Percentiles rank a stretch among this genome's conserved stretches.
Evolutionary conservation across 2,113 vertebrate genomes (phyloP).

Genomic region (Panthera tigris): DNA sequence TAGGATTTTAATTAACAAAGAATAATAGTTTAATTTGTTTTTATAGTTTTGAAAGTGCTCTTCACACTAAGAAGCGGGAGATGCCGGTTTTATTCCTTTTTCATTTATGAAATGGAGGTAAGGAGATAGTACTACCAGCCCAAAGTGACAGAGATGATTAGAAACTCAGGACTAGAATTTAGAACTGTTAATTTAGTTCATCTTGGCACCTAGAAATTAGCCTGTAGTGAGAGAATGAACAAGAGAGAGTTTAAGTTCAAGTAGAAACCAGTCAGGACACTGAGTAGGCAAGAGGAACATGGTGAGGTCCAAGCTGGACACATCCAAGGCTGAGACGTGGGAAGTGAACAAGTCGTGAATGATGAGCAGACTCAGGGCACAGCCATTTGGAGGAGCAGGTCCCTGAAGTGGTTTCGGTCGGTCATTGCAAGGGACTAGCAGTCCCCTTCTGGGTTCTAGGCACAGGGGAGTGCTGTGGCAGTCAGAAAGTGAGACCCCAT

Average conservation of each 20-base stretch:
- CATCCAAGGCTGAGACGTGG: too few species aligned
- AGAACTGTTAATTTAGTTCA: neutral
- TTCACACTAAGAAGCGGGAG: neutral
- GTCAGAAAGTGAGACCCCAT: neutral
- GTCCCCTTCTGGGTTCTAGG: neutral
- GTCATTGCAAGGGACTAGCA: neutral
- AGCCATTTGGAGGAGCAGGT: neutral
- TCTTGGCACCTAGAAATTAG: neutral
- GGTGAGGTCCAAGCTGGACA: neutral
- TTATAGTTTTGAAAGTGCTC: neutral
- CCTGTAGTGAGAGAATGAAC: neutral
- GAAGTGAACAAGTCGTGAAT: neutral
- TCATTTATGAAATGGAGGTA: neutral
- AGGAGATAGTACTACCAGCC: neutral
- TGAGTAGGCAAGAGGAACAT: neutral
- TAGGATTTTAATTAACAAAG: neutral
- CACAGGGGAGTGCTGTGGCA: neutral
- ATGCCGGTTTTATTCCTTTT: neutral
- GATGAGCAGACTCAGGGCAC: neutral
- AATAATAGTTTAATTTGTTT: neutral
- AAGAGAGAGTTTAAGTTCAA: neutral
- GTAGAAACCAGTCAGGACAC: neutral
- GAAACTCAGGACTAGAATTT: neutral
- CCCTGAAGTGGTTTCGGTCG: neutral
- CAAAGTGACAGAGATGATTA: neutral